Conservation (phyloP, 2,113 vertebrate species). For the Cygnus atratus region DNA sequence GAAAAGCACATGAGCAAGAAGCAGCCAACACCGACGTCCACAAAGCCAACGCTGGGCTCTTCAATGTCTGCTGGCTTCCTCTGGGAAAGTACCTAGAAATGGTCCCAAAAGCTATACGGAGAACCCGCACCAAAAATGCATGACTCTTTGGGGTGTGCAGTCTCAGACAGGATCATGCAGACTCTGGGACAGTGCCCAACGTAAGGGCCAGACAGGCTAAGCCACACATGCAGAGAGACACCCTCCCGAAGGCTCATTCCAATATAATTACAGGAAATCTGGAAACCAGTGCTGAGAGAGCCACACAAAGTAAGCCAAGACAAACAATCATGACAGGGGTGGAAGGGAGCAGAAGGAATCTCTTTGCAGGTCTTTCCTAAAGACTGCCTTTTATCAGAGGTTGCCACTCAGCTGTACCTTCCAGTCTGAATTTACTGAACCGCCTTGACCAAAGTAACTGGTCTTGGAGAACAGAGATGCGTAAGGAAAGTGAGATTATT, state of each 20-base stretch:
- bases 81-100: background rate
- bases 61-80: background rate
- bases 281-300: background rate
- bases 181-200: background rate
- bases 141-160: background rate
- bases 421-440: background rate
- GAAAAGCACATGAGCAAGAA: constrained; percentile 74
- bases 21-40: constrained; percentile 63
- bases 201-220: background rate
- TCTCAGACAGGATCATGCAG: background rate
- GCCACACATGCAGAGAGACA: constrained; percentile 31
- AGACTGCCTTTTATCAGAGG: background rate
- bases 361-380: background rate
- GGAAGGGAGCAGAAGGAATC: background rate
- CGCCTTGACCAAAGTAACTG: background rate
- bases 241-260: constrained; percentile 19
- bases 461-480: background rate
- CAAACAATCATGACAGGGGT: background rate
- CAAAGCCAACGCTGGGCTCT: constrained; percentile 48
- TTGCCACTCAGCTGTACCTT: background rate
- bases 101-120: background rate
- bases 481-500: background rate
- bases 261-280: background rate
- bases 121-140: background rate
- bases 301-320: constrained; percentile 30